phyloP scores from a whole-genome alignment of 2,888 invertebrate genomes.

The Micropterix aruncella region DNA sequence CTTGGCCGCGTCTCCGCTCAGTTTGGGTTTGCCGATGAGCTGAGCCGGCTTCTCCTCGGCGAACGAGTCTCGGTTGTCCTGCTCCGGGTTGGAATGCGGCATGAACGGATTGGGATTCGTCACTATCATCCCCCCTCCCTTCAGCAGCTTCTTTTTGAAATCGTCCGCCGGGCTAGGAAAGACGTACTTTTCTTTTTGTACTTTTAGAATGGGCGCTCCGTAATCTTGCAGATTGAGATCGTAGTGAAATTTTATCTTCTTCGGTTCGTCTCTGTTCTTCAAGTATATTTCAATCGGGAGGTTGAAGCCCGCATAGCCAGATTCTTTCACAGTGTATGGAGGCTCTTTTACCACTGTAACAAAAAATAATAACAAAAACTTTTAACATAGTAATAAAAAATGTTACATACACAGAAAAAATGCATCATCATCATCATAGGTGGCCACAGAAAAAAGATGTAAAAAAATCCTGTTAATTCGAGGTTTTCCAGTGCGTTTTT shows the following conservation, averaged over 20 bases:
- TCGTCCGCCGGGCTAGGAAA: constrained; percentile 82
- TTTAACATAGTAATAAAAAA: no score
- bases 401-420: constrained; percentile 2
- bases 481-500: no score
- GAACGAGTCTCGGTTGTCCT: constrained; percentile 40
- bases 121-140: constrained; percentile 63
- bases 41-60: constrained; percentile 40
- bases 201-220: constrained; percentile 55
- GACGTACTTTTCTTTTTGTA: constrained; percentile 67
- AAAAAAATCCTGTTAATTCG: no score
- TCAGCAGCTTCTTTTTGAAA: constrained; percentile 72
- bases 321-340: constrained; percentile 79
- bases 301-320: constrained; percentile 92
- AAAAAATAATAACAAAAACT: no score
- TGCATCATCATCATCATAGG: background rate
- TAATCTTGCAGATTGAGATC: constrained; percentile 70
- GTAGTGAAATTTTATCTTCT: constrained; percentile 70
- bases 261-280: constrained; percentile 81
- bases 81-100: constrained; percentile 31
- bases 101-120: constrained; percentile 23
- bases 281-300: constrained; percentile 83
- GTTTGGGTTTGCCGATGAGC: constrained; percentile 57
- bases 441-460: background rate
- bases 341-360: constrained; percentile 78
- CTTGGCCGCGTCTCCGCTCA: constrained; percentile 41